phyloP scores from a whole-genome alignment of 2,888 invertebrate genomes.

The Macrosoma leucophasiata region DNA sequence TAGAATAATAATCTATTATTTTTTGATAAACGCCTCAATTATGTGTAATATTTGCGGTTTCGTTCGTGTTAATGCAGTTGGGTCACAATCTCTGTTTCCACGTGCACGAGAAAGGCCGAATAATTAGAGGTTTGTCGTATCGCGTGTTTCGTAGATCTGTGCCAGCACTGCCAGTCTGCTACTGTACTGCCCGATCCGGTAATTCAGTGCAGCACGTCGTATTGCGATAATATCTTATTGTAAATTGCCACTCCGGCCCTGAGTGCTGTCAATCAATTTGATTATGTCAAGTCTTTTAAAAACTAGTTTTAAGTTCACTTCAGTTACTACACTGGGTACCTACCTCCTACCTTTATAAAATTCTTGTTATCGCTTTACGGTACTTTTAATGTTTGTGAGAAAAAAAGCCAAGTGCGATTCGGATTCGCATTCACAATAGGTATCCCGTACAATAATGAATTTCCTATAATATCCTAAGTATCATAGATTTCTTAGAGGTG shows the following conservation, averaged over 20 bases:
- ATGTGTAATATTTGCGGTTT: constrained; percentile 22
- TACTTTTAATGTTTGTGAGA: no score
- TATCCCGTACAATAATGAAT: no score
- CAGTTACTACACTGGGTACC: no score
- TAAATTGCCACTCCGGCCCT: constrained; percentile 47
- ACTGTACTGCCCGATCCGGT: constrained; percentile 37
- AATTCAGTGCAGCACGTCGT: constrained; percentile 46
- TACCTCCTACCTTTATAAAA: no score
- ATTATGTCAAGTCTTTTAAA: constrained; percentile 39
- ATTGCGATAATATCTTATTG: constrained; percentile 50
- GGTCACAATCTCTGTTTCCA: constrained; percentile 21
- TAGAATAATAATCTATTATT: no score
- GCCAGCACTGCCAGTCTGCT: constrained; percentile 51
- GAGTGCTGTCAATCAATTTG: constrained; percentile 43
- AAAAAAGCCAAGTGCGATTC: no score
- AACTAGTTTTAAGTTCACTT: no score
- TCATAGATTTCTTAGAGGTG: no score
- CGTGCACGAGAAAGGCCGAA: constrained; percentile 39
- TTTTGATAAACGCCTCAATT: no score
- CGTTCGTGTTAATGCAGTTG: constrained; percentile 20
- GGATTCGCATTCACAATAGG: no score
- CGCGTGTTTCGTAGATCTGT: constrained; percentile 34
- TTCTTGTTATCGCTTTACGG: no score
- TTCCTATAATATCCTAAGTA: no score
- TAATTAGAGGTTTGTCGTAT: constrained; percentile 41